Base-by-base conservation (phyloP, 1,140 invertebrate genomes). In the Neuroterus valhalla region DNA sequence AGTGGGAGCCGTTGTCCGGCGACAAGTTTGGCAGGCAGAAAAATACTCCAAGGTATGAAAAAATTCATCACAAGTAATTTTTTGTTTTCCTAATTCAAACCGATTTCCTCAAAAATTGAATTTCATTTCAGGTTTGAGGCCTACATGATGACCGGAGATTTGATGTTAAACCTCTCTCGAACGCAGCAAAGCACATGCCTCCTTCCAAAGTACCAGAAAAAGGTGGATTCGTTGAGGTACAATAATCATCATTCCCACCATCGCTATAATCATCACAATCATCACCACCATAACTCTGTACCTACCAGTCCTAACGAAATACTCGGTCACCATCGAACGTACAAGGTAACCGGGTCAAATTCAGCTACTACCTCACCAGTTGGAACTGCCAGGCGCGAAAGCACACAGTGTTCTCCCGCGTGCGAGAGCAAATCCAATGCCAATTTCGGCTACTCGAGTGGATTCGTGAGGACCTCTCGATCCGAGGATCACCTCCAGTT, bases 91-190 rank as follows among this genome's bases (percentile, higher is more conserved):
- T 26, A 46, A 46, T 38, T 66, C 62, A 38, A 48, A 52, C 21
- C 46, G 11, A 45, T 55, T 19, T 68, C 68, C 66, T 68, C 19
- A 72, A 67, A 43, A 67, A 68, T 52, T 44, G 2, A 23, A 48
- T 17, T 48, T 48, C 1, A 48, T 48, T 62, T 12, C 62, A 91
- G 93, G 82, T 98, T 96, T 89, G 97, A 98, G 89, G 96, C 96
- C 21, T 98, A 96, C 90, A 96, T 98, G 93, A 98, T 98, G 97
- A 98, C 97, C n/a, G 97, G 97, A 11, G 97, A 98, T 85, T 91
- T 97, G 76, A 98, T 98, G 88, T 91, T 98, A 68, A 98, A 98
- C 89, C 91, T 98, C 68, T 96, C 96, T 26, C 91, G 95, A 71
- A 95, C 94, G 19, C 93, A 93, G 46, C 94, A 94, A 78, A 92